These are phyloP conservation scores for Eupithecia dodoneata DNA, from an alignment of 2,888 invertebrate species.

Conservation along the genomic window DNA sequence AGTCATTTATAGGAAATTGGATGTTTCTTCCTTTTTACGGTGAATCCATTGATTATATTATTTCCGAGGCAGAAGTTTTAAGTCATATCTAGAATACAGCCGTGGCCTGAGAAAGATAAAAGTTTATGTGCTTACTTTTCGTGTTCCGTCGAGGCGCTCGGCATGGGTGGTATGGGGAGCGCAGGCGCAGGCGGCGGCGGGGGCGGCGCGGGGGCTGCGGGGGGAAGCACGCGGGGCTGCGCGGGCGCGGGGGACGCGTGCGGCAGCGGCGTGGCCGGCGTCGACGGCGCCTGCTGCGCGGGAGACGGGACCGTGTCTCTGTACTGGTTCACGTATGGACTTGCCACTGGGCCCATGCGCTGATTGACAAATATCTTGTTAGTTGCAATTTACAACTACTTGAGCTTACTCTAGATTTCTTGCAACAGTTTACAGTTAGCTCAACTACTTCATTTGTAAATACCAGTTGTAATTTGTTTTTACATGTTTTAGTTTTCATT, in stretches of 20 bases:
- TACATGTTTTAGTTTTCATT: neutral
- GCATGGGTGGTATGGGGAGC: constrained; percentile 57
- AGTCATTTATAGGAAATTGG: too few species aligned
- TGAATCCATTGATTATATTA: too few species aligned
- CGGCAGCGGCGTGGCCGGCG: constrained; percentile 78
- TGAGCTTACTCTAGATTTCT: too few species aligned
- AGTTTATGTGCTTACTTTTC: constrained; percentile 44
- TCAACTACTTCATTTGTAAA: too few species aligned
- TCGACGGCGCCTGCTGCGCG: constrained; percentile 53
- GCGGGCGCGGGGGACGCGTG: constrained; percentile 72
- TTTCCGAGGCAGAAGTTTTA: too few species aligned
- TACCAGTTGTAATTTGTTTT: neutral
- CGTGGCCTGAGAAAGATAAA: neutral
- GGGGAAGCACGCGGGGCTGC: constrained; percentile 62
- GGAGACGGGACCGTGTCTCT: constrained; percentile 74
- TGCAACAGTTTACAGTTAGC: too few species aligned
- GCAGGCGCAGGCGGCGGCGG: constrained; percentile 68
- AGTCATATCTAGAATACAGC: too few species aligned
- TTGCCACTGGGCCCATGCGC: constrained; percentile 75
- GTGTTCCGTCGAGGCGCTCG: constrained; percentile 32
- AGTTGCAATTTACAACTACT: neutral
- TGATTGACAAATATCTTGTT: constrained; percentile 44
- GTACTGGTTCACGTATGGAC: constrained; percentile 82
- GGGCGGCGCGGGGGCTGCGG: constrained; percentile 76
- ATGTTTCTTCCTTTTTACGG: too few species aligned